Base-by-base conservation (phyloP, 2,113 vertebrate species). In the Sapajus apella region DNA sequence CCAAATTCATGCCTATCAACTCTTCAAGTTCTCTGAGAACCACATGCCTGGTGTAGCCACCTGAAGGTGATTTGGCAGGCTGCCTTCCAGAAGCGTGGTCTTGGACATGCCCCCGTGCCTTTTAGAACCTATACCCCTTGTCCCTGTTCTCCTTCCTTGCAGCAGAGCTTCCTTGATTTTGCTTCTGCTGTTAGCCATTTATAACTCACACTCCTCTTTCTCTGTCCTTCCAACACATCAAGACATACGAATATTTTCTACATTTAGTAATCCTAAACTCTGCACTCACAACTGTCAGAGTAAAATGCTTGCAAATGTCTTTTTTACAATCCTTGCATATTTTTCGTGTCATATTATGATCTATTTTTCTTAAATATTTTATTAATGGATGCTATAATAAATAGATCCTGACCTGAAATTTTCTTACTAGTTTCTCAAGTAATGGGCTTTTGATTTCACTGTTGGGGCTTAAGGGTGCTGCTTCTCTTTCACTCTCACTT, bases 311-410 rank as follows among this genome's bases (percentile, higher is more conserved):
- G 16, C 66, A 87, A 72, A 72, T 37, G 66, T 64, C 55, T 56
- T 90, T 93, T 77, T 68, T n/a, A 64, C 61, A 64, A 50, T 43
- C 32, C 83, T 76, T 58, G 25, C 73, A 21, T 81, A 79, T 85
- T 96, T 97, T 92, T 85, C n/a, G 75, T 83, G 45, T 64, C 50
- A n/a, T 73, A 25, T 25, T 75, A 66, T 87, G 14, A 90, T 21
- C 27, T 40, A 92, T 0, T 43, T 90, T 37, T 86, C 47, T 83
- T 93, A 47, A 86, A 23, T 83, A 77, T 93, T 91, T 92, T 83
- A n/a, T 55, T 76, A 77, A 32, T 55, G 47, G 37, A 32, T 47
- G 2, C 32, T 80, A 2, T 90, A 72, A 55, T 91, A 83, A 66
- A 35, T 91, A 68, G 56, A 47, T 35, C 87, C 56, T 88, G 25